Conservation (phyloP, 2,888 invertebrate species). For the Erynnis tages region DNA sequence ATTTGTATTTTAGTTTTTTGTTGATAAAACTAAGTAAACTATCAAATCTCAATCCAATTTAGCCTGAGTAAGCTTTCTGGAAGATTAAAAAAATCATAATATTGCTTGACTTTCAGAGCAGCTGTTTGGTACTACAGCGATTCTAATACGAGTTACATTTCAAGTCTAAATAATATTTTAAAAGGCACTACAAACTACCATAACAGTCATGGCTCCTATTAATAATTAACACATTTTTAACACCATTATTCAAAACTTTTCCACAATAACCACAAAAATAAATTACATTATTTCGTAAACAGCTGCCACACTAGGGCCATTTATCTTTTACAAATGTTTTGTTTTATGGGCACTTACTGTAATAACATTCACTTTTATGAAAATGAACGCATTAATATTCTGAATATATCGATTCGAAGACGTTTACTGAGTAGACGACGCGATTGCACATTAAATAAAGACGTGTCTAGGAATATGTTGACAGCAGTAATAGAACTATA, state of each 20-base stretch:
- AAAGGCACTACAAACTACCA: neutral
- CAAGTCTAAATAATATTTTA: too few relatives aligned
- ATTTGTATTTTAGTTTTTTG: too few relatives aligned
- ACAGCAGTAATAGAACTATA: constrained; percentile 1
- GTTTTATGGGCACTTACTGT: constrained; percentile 20
- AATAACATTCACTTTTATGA: constrained; percentile 24
- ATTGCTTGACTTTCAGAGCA: too few relatives aligned
- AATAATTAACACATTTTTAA: constrained; percentile 1
- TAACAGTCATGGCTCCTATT: neutral
- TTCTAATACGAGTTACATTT: too few relatives aligned
- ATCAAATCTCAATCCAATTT: too few relatives aligned
- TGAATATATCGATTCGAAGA: constrained; percentile 8
- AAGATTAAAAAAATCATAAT: too few relatives aligned
- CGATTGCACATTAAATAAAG: constrained; percentile 3
- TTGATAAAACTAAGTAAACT: too few relatives aligned
- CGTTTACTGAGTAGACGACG: constrained; percentile 10
- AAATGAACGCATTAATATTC: constrained; percentile 22
- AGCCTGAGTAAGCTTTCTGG: too few relatives aligned
- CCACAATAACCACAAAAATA: constrained; percentile 19
- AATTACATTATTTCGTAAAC: constrained; percentile 22
- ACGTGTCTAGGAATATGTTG: constrained; percentile 17
- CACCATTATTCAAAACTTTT: constrained; percentile 11
- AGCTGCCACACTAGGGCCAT: constrained; percentile 16
- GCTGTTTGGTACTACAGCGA: too few relatives aligned
- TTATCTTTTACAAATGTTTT: constrained; percentile 26